These are phyloP conservation scores for Chanos chanos DNA, from an alignment of 2,797 vertebrate species.

Conservation along the genomic window DNA sequence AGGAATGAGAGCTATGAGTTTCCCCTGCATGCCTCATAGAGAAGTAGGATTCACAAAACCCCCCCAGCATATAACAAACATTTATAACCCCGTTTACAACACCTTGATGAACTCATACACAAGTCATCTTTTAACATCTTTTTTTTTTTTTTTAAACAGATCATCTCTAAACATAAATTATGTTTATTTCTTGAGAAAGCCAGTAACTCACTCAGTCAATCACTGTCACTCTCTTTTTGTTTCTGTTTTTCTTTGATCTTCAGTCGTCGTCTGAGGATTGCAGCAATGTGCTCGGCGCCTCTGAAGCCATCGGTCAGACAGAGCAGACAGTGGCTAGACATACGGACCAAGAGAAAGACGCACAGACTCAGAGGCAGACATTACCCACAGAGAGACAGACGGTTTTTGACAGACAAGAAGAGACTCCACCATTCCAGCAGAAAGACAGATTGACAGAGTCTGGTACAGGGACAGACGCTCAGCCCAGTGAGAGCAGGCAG, in stretches of 20 bases:
- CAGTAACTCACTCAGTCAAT: neutral
- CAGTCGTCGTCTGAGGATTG: slow-evolving; percentile 26
- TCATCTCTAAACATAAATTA: too few relatives aligned
- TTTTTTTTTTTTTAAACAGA: slow-evolving; percentile 8
- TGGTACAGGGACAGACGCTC: neutral
- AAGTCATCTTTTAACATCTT: neutral
- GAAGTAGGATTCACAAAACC: slow-evolving; percentile 53
- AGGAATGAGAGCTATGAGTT: slow-evolving; percentile 53
- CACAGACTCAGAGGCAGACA: slow-evolving; percentile 26
- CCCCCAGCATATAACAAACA: neutral
- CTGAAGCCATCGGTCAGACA: slow-evolving; percentile 27
- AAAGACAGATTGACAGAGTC: slow-evolving; percentile 9
- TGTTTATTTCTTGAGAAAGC: too few relatives aligned
- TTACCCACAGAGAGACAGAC: slow-evolving; percentile 54
- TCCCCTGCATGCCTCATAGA: slow-evolving; percentile 66
- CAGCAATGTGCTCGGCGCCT: slow-evolving; percentile 31
- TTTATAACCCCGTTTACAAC: too few relatives aligned
- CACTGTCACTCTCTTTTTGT: neutral
- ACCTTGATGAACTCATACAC: neutral
- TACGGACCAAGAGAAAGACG: slow-evolving; percentile 35
- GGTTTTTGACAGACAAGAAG: slow-evolving; percentile 49
- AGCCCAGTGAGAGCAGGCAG: slow-evolving; percentile 32
- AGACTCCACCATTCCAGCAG: slow-evolving; percentile 38
- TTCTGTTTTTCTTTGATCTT: neutral
- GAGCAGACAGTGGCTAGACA: slow-evolving; percentile 29